phyloP scores from a whole-genome alignment of 2,888 invertebrate genomes.

The Phlogophora meticulosa region DNA sequence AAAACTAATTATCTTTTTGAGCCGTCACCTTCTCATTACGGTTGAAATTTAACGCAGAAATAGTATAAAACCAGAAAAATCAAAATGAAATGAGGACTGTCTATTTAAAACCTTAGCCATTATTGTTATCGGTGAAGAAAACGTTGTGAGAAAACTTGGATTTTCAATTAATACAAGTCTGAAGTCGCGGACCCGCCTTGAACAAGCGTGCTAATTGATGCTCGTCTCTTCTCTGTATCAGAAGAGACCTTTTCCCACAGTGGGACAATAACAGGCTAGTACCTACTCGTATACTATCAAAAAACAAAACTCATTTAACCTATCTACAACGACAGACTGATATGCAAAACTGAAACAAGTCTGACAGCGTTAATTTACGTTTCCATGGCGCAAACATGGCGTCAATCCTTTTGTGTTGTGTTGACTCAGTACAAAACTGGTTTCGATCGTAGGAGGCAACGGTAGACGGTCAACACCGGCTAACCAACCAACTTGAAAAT shows the following conservation, averaged over 20 bases:
- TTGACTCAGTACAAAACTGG: constrained; percentile 63
- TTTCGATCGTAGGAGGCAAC: constrained; percentile 46
- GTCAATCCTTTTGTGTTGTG: constrained; percentile 53
- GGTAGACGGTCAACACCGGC: constrained; percentile 40
- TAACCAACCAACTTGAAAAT: constrained; percentile 45
- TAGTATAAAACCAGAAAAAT: background rate
- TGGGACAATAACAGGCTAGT: too few species aligned
- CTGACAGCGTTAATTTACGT: constrained; percentile 30
- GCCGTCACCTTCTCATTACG: too few species aligned
- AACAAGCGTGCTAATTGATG: too few species aligned
- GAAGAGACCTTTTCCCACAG: too few species aligned
- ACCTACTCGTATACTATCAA: too few species aligned
- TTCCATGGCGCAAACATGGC: constrained; percentile 48
- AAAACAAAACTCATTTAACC: background rate
- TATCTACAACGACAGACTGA: constrained; percentile 23
- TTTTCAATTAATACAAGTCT: too few species aligned
- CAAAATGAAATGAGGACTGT: background rate
- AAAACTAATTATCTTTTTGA: too few species aligned
- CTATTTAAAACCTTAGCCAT: too few species aligned
- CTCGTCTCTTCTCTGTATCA: too few species aligned
- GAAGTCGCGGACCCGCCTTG: too few species aligned
- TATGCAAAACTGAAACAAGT: constrained; percentile 25
- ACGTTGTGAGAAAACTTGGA: too few species aligned
- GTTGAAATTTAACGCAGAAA: background rate
- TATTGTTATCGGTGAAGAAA: too few species aligned